Base-by-base conservation (phyloP, 2,888 invertebrate species). In the Tetragonula carbonaria region DNA sequence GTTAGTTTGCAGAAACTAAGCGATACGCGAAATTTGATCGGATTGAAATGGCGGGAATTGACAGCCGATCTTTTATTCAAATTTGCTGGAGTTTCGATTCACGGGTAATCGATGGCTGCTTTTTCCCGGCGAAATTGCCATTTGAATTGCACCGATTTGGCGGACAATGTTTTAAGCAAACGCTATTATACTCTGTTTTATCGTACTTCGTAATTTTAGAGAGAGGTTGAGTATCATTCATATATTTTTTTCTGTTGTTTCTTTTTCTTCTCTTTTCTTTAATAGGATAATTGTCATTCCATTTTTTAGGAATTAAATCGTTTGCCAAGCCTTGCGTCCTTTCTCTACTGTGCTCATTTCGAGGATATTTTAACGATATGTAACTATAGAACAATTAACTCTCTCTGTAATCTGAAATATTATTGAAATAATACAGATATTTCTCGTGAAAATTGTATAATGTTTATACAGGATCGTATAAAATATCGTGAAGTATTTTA, bases 1-100 rank as follows among this genome's bases (percentile, higher is more conserved):
- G 45, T 45, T 57, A 18, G 50, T 80, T 79, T 50, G 59, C 45
- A 28, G 53, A 53, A 79, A 67, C 59, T 81, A 62, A 67, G 21
- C 28, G 59, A 57, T 51, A 51, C 23, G 28, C 8, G 14, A 21
- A 50, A 63, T 73, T 62, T 50, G 21, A 63, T 73, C 59, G 6
- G 21, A 62, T 72, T 45, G 18, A 72, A 59, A 72, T 23, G 38
- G 18, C 21, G 50, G 6, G 28, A 51, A 63, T 63, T 18, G 33
- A 16, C 5, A 65, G 21, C 13, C 65, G 45, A 66, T 66, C 21
- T 50, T 59, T 38, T 73, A 63, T 74, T 63, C 62, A 28, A 62
- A 63, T 63, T 51, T 16, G 28, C 11, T 4, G 4, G 21, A 57
- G 65, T 78, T 78, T 70, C 38, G 33, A 70, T 45, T 57, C 51